phyloP scores from a whole-genome alignment of 2,888 invertebrate genomes.

The Antheraea assamensis region DNA sequence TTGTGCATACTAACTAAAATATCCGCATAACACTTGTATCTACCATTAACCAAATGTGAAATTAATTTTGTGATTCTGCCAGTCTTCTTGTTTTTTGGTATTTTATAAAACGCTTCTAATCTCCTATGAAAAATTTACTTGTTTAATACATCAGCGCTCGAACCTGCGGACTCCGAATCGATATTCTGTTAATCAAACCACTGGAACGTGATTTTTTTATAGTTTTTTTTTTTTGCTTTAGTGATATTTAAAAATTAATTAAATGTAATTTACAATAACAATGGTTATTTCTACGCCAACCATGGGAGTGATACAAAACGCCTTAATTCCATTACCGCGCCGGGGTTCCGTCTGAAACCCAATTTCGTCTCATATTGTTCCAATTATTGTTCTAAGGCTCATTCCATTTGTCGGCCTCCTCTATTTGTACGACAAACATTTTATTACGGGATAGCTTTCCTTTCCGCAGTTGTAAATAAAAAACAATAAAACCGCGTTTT shows the following conservation, averaged over 20 bases:
- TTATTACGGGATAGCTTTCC: conserved; percentile 18
- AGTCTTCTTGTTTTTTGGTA: too few relatives aligned
- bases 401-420: conserved; percentile 8
- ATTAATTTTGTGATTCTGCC: too few relatives aligned
- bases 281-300: not conserved
- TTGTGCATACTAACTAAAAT: too few relatives aligned
- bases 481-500: conserved; percentile 42
- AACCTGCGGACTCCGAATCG: too few relatives aligned
- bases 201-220: too few relatives aligned
- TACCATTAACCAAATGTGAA: too few relatives aligned
- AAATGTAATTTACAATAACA: not conserved
- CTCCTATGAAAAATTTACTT: too few relatives aligned
- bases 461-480: conserved; percentile 45
- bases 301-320: not conserved
- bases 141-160: too few relatives aligned
- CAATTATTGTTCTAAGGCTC: conserved; percentile 13
- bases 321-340: conserved; percentile 2
- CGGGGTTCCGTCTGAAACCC: not conserved
- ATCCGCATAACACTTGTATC: too few relatives aligned
- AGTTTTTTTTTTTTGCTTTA: too few relatives aligned
- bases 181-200: too few relatives aligned
- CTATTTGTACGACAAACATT: conserved; percentile 23
- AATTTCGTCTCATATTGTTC: conserved; percentile 23
- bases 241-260: not conserved
- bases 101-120: too few relatives aligned